Conservation (phyloP, 2,113 vertebrate species). For the Bombycilla garrulus region DNA sequence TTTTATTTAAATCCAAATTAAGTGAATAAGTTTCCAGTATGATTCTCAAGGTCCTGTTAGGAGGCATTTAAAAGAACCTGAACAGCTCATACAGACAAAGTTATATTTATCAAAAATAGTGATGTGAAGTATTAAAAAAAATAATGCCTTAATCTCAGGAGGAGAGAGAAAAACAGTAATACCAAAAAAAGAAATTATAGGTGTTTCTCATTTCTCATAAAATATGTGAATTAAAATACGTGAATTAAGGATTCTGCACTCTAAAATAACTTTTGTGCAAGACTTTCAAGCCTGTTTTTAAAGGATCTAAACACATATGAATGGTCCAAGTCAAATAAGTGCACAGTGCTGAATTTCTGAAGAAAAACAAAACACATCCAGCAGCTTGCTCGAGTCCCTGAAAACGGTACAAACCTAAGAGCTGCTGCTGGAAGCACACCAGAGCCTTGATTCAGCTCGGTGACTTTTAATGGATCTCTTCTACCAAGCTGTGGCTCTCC, state of each 20-base stretch:
- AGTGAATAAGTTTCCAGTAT: background rate
- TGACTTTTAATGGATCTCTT: background rate
- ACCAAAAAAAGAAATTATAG: background rate
- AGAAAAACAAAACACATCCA: background rate
- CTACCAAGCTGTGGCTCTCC: background rate
- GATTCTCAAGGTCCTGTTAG: background rate
- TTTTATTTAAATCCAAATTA: background rate
- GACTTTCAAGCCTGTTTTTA: background rate
- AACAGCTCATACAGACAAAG: background rate
- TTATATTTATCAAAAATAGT: background rate
- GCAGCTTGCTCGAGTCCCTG: background rate
- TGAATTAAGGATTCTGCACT: background rate
- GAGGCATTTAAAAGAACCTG: background rate
- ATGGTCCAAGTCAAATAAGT: background rate
- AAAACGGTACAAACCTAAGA: background rate
- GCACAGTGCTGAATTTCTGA: accelerated
- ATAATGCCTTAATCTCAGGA: background rate
- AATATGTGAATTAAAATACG: background rate
- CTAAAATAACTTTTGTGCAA: background rate
- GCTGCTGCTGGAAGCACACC: background rate
- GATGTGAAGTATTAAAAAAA: background rate
- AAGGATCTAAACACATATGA: background rate
- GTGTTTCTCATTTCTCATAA: background rate
- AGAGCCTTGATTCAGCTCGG: background rate
- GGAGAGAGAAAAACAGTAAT: background rate